Base-by-base conservation (phyloP, 2,113 vertebrate genomes). In the Peromyscus polionotus region DNA sequence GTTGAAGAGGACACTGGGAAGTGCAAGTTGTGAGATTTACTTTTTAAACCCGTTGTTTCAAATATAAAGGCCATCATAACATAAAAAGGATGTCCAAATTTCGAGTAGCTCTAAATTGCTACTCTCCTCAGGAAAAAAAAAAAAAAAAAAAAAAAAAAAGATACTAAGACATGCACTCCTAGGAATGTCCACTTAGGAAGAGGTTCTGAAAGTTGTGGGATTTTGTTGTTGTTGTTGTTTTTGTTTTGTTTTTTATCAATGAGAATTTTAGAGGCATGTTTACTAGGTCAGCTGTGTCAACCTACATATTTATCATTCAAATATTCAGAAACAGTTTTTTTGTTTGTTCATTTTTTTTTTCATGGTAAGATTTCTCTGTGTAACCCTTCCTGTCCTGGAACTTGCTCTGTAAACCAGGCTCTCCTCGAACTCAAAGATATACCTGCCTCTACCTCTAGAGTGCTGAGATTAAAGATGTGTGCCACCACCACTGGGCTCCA, bases 261-360 rank as follows among this genome's bases (percentile, higher is more conserved):
- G 10, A 92, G 36, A 93, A 88, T 75, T 95, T 96, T 85, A 80
- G 87, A 81, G 61, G 36, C 4, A 88, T n/a, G 57, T 76, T 65
- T 63, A 16, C 6, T 19, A 77, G 65, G 59, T 76, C 48, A 96
- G 12, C 33, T 88, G 26, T 96, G 67, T 91, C 10, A 86, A 81
- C 86, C 81, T 85, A 91, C 26, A 65, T 26, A 75, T 54, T 51
- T 85, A n/a, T 33, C 10, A 17, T 51, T 45, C 31, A 95, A 76
- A 61, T 83, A 75, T 72, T 83, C 22, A 42, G 5, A n/a, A 61
- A 39, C 19, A 51, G 22, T 75, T 96, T 93, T 51, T 33, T 28
- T 91, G 72, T 77, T 65, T 65, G 63, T 63, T 63, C 8, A 26
- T 70, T 70, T 90, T 67, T 22, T 68, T 68, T 68, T 72, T 36